Conservation (phyloP, 2,888 invertebrate species). For the Eupithecia centaureata region DNA sequence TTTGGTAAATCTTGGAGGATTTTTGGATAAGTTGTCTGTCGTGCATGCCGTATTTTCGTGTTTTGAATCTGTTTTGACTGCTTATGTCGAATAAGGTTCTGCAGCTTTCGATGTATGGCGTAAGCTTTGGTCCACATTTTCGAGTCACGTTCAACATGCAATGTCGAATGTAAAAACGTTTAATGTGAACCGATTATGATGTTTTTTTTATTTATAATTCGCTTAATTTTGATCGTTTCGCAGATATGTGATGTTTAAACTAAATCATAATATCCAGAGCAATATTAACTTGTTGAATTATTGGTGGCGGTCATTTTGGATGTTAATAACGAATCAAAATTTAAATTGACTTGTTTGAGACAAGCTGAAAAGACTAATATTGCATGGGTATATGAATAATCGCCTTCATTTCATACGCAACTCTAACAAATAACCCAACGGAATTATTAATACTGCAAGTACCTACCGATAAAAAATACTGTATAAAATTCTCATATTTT, state of each 20-base stretch:
- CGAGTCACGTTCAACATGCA: conserved; percentile 48
- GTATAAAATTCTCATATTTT: background rate
- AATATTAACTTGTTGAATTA: conserved; percentile 73
- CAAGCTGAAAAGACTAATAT: conserved; percentile 74
- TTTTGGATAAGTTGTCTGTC: conserved; percentile 74
- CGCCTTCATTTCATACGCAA: conserved; percentile 54
- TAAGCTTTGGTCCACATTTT: conserved; percentile 73
- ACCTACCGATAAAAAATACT: background rate
- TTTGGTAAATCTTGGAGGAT: conserved; percentile 66
- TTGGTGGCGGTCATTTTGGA: conserved; percentile 71
- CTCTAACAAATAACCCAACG: conserved; percentile 21
- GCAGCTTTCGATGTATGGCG: conserved; percentile 79
- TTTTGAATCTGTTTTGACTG: conserved; percentile 64
- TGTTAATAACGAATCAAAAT: conserved; percentile 56
- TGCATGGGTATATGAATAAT: conserved; percentile 74
- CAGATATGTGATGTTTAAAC: conserved; percentile 67
- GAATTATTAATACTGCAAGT: background rate
- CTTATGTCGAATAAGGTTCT: conserved; percentile 60
- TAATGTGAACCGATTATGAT: conserved; percentile 65
- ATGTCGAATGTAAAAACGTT: conserved; percentile 46
- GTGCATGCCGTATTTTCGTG: conserved; percentile 79
- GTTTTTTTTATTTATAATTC: conserved; percentile 54
- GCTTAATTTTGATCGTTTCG: conserved; percentile 70
- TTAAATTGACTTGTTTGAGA: conserved; percentile 53
- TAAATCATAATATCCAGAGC: conserved; percentile 75